phyloP scores from a whole-genome alignment of 2,888 invertebrate species.

The Prosapia bicincta region DNA sequence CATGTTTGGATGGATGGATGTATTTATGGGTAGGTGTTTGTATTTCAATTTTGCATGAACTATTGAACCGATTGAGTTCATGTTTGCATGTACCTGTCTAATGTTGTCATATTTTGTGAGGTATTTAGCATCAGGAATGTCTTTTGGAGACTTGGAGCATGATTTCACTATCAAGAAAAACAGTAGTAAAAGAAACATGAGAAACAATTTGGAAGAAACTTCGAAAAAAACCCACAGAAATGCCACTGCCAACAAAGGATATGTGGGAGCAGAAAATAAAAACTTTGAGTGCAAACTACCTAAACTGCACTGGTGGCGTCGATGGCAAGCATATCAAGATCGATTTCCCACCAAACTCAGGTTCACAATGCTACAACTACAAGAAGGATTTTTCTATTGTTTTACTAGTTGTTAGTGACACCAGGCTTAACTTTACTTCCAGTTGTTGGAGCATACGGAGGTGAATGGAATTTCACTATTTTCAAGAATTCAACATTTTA shows the following conservation, averaged over 20 bases:
- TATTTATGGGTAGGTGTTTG: background rate
- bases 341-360: background rate
- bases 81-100: too few species aligned
- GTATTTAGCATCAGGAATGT: conserved; percentile 3
- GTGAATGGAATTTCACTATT: conserved; percentile 12
- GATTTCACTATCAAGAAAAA: background rate
- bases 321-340: background rate
- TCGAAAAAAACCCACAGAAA: conserved; percentile 2
- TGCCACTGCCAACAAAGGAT: background rate
- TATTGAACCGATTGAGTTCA: background rate
- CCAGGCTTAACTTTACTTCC: conserved; percentile 19
- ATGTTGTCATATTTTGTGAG: too few species aligned
- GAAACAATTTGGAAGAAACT: background rate
- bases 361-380: background rate
- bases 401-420: conserved; percentile 17
- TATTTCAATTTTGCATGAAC: background rate
- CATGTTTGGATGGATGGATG: background rate
- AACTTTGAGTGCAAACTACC: background rate
- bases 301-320: background rate
- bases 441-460: conserved; percentile 15
- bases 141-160: background rate
- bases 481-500: conserved; percentile 15
- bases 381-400: conserved; percentile 3
- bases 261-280: background rate
- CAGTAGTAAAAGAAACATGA: background rate